Percentiles rank a stretch among this genome's conserved stretches.
These are phyloP conservation scores for Thomomys bottae DNA, from an alignment of 2,113 vertebrate genomes.

Conservation along the genomic window DNA sequence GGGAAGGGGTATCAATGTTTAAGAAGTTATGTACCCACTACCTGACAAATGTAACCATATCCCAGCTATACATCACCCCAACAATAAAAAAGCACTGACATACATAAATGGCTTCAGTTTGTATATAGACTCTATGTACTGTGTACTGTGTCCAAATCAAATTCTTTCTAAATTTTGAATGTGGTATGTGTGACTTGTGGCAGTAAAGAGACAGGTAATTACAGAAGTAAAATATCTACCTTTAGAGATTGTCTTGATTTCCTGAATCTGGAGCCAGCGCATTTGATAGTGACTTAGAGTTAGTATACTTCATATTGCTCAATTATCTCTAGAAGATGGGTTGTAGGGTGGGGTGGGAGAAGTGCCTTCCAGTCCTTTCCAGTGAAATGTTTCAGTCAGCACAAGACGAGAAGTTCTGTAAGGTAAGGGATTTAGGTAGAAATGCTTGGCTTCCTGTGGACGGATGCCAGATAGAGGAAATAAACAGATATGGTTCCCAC, in stretches of 20 bases:
- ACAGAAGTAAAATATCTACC: constrained; percentile 63
- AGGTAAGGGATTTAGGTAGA: constrained; percentile 60
- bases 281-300: constrained; percentile 70
- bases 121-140: background rate
- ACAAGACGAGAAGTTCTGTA: constrained; percentile 64
- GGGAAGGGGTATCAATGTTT: no score
- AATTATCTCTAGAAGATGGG: constrained; percentile 61
- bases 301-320: constrained; percentile 65
- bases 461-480: constrained; percentile 58
- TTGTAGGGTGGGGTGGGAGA: constrained; percentile 66
- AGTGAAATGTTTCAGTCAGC: constrained; percentile 66
- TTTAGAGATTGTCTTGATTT: constrained; percentile 48
- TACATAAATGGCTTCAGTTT: background rate
- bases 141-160: constrained; percentile 13
- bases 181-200: constrained; percentile 4
- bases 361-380: constrained; percentile 66
- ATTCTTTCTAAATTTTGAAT: constrained; percentile 44
- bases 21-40: no score
- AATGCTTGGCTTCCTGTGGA: constrained; percentile 69
- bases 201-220: constrained; percentile 54
- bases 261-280: constrained; percentile 36
- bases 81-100: no score
- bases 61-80: no score
- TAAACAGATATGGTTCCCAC: constrained; percentile 72
- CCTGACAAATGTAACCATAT: no score